Evolutionary conservation across 2,797 vertebrate species (phyloP).

Genomic region (Darevskia mixta): DNA sequence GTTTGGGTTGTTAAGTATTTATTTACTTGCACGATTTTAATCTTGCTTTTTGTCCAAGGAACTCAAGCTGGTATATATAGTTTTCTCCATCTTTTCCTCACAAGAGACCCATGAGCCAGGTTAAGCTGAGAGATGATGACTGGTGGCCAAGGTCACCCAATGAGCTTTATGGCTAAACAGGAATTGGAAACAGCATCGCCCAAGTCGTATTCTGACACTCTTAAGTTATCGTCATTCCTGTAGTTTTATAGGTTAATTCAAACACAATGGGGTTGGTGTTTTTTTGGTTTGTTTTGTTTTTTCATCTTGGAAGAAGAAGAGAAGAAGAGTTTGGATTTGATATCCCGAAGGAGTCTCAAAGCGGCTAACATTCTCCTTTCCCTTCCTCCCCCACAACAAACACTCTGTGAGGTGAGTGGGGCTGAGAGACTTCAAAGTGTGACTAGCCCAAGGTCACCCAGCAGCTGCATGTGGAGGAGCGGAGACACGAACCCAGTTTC

Average conservation of each 20-base stretch:
- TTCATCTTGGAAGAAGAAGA: background rate
- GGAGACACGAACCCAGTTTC: no score
- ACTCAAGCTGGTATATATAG: no score
- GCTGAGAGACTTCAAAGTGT: no score
- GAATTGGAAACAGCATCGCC: background rate
- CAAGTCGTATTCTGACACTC: background rate
- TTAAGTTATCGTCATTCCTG: background rate
- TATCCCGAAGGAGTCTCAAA: no score
- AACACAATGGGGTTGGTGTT: background rate
- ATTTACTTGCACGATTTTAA: background rate
- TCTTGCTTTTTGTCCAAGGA: background rate
- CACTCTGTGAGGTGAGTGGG: no score
- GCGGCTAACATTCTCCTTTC: no score
- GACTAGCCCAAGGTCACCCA: no score
- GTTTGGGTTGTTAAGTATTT: background rate
- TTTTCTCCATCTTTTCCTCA: background rate
- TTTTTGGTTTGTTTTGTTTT: background rate
- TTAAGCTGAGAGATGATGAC: background rate
- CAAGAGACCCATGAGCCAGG: background rate
- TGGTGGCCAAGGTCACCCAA: no score
- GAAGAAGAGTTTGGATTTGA: no score
- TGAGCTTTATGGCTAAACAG: background rate
- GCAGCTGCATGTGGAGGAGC: no score
- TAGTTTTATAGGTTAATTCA: background rate
- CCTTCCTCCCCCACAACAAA: no score